A percentile compares a stretch with the other conserved stretches of the same genome.
phyloP scores from a whole-genome alignment of 2,797 vertebrate genomes.

The Eremophila alpestris region DNA sequence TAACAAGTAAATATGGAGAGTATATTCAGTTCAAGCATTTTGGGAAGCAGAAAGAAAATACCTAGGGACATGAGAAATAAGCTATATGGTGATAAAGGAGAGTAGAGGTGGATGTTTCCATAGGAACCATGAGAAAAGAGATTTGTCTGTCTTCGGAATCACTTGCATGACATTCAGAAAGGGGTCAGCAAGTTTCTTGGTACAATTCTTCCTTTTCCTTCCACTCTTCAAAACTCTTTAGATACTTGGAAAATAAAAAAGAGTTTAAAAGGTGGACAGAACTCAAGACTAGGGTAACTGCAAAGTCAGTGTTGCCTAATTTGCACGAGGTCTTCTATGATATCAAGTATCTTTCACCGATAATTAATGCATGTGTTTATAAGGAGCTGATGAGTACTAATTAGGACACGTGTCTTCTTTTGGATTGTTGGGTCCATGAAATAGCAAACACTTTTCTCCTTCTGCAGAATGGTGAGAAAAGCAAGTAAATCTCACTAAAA shows the following conservation, averaged over 20 bases:
- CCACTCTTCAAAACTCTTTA: neutral
- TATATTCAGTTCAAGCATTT: constrained; percentile 21
- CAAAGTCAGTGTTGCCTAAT: neutral
- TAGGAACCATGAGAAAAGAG: constrained; percentile 42
- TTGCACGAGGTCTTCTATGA: neutral
- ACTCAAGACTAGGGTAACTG: neutral
- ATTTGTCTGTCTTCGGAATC: constrained; percentile 20
- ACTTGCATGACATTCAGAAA: constrained; percentile 17
- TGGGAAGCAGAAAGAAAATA: constrained; percentile 28
- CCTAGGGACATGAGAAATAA: constrained; percentile 29
- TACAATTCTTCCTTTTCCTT: neutral
- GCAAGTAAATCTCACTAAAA: neutral
- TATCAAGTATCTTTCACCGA: neutral
- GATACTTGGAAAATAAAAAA: neutral
- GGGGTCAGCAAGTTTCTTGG: constrained; percentile 1
- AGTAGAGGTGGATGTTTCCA: constrained; percentile 35
- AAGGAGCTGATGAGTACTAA: neutral
- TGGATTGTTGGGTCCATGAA: neutral
- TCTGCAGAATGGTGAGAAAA: neutral
- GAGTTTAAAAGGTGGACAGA: neutral
- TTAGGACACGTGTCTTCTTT: neutral
- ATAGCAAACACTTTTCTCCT: neutral
- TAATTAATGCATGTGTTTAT: neutral
- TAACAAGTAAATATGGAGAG: constrained; percentile 16
- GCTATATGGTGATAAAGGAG: neutral